A percentile compares a stretch with the other conserved stretches of the same genome.
Conservation (phyloP, 2,113 vertebrate genomes). For the Phocoena phocoena region DNA sequence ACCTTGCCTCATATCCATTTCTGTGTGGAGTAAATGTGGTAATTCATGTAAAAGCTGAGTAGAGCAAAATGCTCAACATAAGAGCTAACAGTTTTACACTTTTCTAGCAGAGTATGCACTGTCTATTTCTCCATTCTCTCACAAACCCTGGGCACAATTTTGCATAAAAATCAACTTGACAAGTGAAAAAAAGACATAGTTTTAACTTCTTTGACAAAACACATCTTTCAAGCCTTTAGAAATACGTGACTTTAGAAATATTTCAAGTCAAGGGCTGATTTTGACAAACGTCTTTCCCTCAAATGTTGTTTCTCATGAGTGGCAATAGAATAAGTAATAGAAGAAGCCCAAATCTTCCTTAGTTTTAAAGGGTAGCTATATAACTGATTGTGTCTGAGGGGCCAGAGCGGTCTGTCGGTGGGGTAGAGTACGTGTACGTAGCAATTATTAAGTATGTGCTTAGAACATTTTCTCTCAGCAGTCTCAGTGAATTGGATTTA, state of each 20-base stretch:
- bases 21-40: too few relatives aligned
- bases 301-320: background rate
- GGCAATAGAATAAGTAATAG: background rate
- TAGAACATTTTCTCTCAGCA: background rate
- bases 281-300: background rate
- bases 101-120: background rate
- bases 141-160: background rate
- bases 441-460: background rate
- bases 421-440: accelerated
- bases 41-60: background rate
- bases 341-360: background rate
- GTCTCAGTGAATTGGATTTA: background rate
- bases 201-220: conserved; percentile 27
- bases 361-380: background rate
- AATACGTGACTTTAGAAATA: background rate
- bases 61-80: accelerated
- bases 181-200: background rate
- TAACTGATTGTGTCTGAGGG: background rate
- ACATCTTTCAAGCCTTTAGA: conserved; percentile 25
- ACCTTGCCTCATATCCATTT: accelerated
- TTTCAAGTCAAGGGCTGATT: background rate
- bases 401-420: background rate
- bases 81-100: background rate
- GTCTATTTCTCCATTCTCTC: background rate
- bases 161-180: background rate